phyloP scores from a whole-genome alignment of 2,113 vertebrate species.

The Phoenicopterus ruber region DNA sequence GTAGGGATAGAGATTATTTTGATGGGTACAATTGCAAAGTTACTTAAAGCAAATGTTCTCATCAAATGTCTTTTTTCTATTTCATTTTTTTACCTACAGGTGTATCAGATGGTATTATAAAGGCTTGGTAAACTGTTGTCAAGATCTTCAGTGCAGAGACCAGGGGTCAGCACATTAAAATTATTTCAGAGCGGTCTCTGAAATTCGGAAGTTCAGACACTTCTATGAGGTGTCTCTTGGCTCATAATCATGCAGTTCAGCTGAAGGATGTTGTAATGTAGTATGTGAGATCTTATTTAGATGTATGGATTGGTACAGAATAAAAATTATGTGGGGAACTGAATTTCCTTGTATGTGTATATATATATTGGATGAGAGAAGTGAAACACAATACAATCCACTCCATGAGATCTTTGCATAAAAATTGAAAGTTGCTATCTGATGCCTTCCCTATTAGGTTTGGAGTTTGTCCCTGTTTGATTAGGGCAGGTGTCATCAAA shows the following conservation, averaged over 20 bases:
- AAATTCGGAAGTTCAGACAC: not conserved
- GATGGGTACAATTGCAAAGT: not conserved
- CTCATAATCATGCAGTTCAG: not conserved
- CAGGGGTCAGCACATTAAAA: not conserved
- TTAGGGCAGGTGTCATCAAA: not conserved
- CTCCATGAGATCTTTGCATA: not conserved
- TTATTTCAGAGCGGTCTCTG: not conserved
- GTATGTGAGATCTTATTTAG: not conserved
- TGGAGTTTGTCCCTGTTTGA: not conserved
- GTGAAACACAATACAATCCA: not conserved
- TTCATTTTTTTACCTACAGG: not conserved
- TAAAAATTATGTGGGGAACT: not conserved
- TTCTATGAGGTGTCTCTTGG: not conserved
- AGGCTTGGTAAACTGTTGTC: not conserved
- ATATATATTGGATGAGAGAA: not conserved
- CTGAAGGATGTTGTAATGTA: not conserved
- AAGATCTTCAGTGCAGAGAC: not conserved
- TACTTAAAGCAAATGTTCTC: not conserved
- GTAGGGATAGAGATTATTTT: not conserved
- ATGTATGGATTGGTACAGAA: not conserved
- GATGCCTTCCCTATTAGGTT: not conserved
- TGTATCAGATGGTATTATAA: not conserved
- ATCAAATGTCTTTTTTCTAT: not conserved
- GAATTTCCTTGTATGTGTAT: not conserved
- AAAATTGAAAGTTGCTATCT: not conserved